A percentile compares a stretch with the other conserved stretches of the same genome.
These are phyloP conservation scores for Serrognathus titanus DNA, from an alignment of 2,888 invertebrate species.

Conservation along the genomic window DNA sequence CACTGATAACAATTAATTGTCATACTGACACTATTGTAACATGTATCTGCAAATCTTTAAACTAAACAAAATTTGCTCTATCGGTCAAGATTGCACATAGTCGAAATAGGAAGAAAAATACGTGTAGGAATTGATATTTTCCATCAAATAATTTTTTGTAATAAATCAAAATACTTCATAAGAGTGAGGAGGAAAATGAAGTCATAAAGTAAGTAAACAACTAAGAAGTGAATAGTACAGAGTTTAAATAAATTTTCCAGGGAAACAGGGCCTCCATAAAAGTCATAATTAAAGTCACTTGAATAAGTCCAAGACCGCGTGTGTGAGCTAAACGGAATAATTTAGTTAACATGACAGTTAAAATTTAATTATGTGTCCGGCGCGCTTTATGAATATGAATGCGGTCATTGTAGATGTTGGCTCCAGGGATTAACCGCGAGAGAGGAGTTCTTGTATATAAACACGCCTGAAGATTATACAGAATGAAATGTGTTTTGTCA, in stretches of 20 bases:
- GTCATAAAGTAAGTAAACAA: background rate
- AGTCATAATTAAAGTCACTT: slow-evolving; percentile 3
- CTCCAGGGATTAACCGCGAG: slow-evolving; percentile 17
- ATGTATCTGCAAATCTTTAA: too few relatives aligned
- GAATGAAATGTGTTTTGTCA: slow-evolving; percentile 45
- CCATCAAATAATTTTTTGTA: too few relatives aligned
- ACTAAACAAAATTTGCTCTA: too few relatives aligned
- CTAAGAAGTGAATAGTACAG: background rate
- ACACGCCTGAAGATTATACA: slow-evolving; percentile 38
- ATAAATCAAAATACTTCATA: too few relatives aligned
- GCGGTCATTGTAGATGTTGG: slow-evolving; percentile 39
- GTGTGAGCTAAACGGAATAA: slow-evolving; percentile 37
- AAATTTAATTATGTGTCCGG: slow-evolving; percentile 47
- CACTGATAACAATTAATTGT: too few relatives aligned
- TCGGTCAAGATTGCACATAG: too few relatives aligned
- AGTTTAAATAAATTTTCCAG: background rate
- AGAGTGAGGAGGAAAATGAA: background rate
- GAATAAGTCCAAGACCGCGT: background rate
- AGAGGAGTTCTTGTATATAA: slow-evolving; percentile 36
- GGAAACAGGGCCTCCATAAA: background rate
- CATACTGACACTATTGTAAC: too few relatives aligned
- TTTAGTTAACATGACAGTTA: slow-evolving; percentile 47
- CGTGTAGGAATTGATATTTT: too few relatives aligned
- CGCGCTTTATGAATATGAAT: slow-evolving; percentile 43
- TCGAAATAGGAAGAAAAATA: too few relatives aligned